Conservation (phyloP, 2,113 vertebrate genomes). For the Nerophis lumbriciformis region DNA sequence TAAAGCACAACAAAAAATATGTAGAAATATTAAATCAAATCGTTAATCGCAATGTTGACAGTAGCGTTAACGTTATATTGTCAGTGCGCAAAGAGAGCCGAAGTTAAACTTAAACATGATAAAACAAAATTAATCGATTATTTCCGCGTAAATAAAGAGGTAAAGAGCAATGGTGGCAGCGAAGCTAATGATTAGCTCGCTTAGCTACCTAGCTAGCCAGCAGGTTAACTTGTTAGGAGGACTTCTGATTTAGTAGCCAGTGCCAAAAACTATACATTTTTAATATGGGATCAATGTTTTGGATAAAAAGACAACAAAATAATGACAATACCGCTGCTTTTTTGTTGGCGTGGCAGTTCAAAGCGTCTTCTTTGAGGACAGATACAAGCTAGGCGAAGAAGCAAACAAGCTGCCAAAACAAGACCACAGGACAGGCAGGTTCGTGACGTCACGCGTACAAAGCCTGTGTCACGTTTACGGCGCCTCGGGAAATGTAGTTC, state of each 20-base stretch:
- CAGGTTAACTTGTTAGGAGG: conserved; percentile 37
- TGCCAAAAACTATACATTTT: neutral
- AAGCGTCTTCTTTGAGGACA: conserved; percentile 36
- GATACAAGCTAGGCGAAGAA: conserved; percentile 47
- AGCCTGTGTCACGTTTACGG: neutral
- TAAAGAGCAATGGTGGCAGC: conserved; percentile 15
- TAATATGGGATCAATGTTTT: fast-evolving
- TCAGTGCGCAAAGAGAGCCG: neutral
- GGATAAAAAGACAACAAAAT: neutral
- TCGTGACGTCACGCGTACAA: conserved; percentile 37
- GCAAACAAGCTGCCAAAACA: conserved; percentile 74
- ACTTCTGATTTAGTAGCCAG: conserved; percentile 16
- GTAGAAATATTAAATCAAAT: neutral
- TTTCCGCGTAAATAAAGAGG: conserved; percentile 34
- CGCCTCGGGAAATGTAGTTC: conserved; percentile 56
- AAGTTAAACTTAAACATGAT: neutral
- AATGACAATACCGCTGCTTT: conserved; percentile 40
- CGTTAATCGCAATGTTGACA: neutral
- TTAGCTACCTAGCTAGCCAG: conserved; percentile 47
- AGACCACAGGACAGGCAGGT: conserved; percentile 28
- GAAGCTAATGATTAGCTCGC: conserved; percentile 47
- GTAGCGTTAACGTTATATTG: neutral
- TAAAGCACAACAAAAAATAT: neutral
- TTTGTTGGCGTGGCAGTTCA: conserved; percentile 15
- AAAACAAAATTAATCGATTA: conserved; percentile 9